A percentile compares a stretch with the other conserved stretches of the same genome.
These are phyloP conservation scores for Carcina quercana DNA, from an alignment of 2,888 invertebrate species.

Conservation along the genomic window DNA sequence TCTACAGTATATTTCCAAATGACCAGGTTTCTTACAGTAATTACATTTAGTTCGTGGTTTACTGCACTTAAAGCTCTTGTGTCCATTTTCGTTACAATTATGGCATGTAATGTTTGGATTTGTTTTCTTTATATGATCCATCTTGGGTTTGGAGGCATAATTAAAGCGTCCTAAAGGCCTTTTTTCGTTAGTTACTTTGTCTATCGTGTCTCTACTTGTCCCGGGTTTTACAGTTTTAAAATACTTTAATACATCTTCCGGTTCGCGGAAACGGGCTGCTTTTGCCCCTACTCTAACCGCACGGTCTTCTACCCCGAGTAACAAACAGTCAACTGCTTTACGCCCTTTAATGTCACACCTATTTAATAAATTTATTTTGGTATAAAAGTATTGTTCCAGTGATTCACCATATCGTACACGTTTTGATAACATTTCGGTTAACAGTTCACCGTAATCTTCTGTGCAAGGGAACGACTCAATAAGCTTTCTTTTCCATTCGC, in stretches of 20 bases:
- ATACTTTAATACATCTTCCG: conserved; percentile 15
- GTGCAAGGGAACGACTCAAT: conserved; percentile 13
- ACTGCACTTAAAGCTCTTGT: conserved; percentile 6
- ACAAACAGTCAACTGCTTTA: conserved; percentile 17
- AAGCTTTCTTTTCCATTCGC: conserved; percentile 15
- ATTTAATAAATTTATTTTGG: conserved; percentile 15
- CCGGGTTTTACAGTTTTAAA: conserved; percentile 12
- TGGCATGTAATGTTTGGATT: too few relatives aligned
- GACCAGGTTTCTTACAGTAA: conserved; percentile 2
- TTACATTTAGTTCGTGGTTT: conserved; percentile 6
- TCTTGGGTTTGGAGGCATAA: neutral
- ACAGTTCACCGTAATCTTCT: conserved; percentile 16
- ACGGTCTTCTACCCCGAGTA: conserved; percentile 17
- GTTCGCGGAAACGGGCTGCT: conserved; percentile 14
- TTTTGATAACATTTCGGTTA: conserved; percentile 13
- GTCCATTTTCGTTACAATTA: conserved; percentile 10
- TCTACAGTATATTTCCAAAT: neutral
- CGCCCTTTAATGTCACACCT: conserved; percentile 14
- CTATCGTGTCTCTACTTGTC: neutral
- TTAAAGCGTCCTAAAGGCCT: neutral
- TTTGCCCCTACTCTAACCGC: conserved; percentile 16
- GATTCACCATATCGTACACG: conserved; percentile 11
- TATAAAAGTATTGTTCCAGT: conserved; percentile 13
- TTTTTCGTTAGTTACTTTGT: neutral
- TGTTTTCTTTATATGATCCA: conserved; percentile 1